Evolutionary conservation across 2,113 vertebrate species (phyloP).

Genomic region (Channa maculata): DNA sequence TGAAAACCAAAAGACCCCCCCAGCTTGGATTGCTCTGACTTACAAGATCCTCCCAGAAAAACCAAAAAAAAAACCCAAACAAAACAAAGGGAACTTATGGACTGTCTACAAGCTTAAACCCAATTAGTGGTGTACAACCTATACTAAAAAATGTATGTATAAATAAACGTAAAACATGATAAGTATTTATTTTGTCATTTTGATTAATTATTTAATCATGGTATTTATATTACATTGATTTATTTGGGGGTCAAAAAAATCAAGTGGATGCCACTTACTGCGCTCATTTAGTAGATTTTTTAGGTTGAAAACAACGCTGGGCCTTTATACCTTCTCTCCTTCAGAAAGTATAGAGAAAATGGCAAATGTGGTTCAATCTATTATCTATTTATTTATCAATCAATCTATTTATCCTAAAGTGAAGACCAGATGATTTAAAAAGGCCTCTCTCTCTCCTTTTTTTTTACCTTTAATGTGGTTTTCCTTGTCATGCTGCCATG

Average conservation of each 20-base stretch:
- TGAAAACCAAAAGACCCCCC: slow-evolving; percentile 35
- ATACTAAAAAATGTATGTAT: no score
- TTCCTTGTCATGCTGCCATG: neutral
- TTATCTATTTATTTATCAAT: no score
- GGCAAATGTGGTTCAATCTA: no score
- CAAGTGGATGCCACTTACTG: no score
- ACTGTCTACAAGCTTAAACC: no score
- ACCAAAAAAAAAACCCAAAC: slow-evolving; percentile 5
- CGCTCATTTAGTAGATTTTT: no score
- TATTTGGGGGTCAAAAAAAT: neutral
- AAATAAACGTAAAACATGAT: neutral
- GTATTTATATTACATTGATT: neutral
- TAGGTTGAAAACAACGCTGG: no score
- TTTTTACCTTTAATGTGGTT: slow-evolving; percentile 27
- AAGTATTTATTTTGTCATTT: no score
- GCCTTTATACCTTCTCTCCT: neutral
- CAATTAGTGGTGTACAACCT: no score
- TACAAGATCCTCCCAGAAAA: slow-evolving; percentile 5
- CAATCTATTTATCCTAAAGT: neutral
- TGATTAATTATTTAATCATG: no score
- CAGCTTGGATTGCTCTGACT: slow-evolving; percentile 29
- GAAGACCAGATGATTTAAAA: neutral
- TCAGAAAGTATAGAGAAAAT: neutral
- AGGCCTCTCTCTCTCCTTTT: neutral
- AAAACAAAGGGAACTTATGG: no score